These are phyloP conservation scores for Patagioenas fasciata DNA, from an alignment of 2,113 vertebrate species.

Conservation along the genomic window DNA sequence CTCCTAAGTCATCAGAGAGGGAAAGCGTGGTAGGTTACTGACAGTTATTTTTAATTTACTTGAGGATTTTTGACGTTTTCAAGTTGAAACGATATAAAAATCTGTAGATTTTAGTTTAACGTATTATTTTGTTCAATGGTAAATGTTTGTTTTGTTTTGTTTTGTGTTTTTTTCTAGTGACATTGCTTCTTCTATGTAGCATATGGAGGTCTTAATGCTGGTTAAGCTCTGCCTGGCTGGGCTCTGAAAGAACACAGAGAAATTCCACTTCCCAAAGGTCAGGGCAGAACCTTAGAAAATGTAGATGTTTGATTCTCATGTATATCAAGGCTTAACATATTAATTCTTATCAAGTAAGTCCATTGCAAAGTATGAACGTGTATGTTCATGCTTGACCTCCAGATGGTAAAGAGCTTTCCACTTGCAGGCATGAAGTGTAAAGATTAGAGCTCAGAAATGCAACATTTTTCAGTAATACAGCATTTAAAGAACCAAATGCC, in stretches of 20 bases:
- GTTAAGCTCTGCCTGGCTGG: not conserved
- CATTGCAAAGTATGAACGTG: accelerated
- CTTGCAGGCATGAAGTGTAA: not conserved
- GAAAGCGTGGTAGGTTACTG: not conserved
- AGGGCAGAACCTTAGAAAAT: not conserved
- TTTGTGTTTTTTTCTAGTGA: not conserved
- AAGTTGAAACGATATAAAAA: not conserved
- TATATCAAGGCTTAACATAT: not conserved
- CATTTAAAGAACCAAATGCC: not conserved
- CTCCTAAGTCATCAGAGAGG: not conserved
- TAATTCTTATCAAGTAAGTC: not conserved
- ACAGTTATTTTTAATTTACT: not conserved
- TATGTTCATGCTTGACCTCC: not conserved
- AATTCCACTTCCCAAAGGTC: not conserved
- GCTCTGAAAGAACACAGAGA: not conserved
- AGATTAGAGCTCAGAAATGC: not conserved
- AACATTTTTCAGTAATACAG: not conserved
- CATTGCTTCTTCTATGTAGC: not conserved
- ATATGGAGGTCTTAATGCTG: not conserved
- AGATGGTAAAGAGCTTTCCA: not conserved
- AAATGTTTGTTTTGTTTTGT: not conserved
- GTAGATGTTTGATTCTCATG: not conserved
- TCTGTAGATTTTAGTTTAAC: not conserved
- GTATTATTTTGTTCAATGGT: not conserved
- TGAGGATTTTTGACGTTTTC: not conserved